Evolutionary conservation across 2,113 vertebrate species (phyloP).

Genomic region (Microtus ochrogaster): DNA sequence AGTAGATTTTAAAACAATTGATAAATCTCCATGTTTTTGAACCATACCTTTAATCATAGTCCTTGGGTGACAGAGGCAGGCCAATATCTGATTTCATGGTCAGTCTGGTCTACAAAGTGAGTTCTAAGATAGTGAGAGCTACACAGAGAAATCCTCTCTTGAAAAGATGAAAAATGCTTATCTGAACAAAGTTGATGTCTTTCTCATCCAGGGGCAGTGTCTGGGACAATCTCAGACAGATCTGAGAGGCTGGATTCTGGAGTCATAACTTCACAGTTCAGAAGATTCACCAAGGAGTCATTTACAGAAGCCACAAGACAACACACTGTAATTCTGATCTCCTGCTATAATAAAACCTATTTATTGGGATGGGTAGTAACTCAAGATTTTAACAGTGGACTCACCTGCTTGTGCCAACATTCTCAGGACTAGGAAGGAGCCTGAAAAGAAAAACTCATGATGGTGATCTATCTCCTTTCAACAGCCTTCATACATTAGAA

Average conservation of each 20-base stretch:
- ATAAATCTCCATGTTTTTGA: neutral
- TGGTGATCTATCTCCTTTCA: accelerated
- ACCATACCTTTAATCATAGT: neutral
- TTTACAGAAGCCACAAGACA: neutral
- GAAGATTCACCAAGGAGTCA: neutral
- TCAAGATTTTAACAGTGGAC: neutral
- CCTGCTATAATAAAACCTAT: accelerated
- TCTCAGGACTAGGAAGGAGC: neutral
- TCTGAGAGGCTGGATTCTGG: neutral
- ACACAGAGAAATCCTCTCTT: neutral
- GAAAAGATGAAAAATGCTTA: neutral
- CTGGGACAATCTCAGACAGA: neutral
- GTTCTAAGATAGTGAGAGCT: neutral
- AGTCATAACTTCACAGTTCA: neutral
- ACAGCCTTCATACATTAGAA: neutral
- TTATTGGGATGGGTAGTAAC: neutral
- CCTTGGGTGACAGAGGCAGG: neutral
- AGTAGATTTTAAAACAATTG: too few relatives aligned
- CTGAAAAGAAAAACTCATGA: neutral
- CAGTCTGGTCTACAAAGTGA: neutral
- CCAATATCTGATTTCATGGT: neutral
- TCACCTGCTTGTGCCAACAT: neutral
- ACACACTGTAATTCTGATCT: neutral
- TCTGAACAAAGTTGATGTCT: neutral
- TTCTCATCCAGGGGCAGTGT: neutral